Percentiles rank a stretch among this genome's conserved stretches.
These are phyloP conservation scores for Seriola aureovittata DNA, from an alignment of 2,113 vertebrate species.

Conservation along the genomic window DNA sequence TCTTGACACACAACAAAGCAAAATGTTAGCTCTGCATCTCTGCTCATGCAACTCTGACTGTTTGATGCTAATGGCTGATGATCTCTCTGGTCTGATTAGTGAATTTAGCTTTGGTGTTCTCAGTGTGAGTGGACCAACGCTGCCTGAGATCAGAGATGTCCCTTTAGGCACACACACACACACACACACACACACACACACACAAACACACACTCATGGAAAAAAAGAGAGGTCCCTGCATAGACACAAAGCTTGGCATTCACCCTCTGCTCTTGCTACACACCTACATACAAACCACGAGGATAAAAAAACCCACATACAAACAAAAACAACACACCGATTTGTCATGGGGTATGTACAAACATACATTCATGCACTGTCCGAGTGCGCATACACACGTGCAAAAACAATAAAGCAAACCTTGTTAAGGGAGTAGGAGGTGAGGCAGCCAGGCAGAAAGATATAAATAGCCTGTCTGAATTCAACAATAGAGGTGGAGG, in stretches of 20 bases:
- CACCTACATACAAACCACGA: constrained; percentile 9
- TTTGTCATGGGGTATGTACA: constrained; percentile 11
- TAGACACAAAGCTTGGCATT: constrained; percentile 9
- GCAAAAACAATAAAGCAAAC: constrained; percentile 73
- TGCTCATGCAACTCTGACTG: constrained; percentile 50
- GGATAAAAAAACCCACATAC: neutral
- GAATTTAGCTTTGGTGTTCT: constrained; percentile 52
- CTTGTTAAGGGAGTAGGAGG: constrained; percentile 75
- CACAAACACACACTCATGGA: constrained; percentile 9
- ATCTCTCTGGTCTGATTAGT: constrained; percentile 63
- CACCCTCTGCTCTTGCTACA: constrained; percentile 7
- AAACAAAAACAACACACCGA: constrained; percentile 18
- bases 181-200: too few relatives aligned
- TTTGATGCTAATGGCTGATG: constrained; percentile 65
- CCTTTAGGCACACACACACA: constrained; percentile 22
- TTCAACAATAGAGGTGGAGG: constrained; percentile 73
- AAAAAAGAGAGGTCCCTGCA: neutral
- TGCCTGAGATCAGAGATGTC: constrained; percentile 61
- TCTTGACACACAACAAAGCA: constrained; percentile 39
- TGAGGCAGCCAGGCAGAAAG: constrained; percentile 73
- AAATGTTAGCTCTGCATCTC: constrained; percentile 57
- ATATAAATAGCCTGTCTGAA: constrained; percentile 84
- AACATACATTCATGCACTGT: constrained; percentile 24
- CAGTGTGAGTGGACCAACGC: constrained; percentile 55
- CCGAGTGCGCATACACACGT: constrained; percentile 32